Evolutionary conservation across 1,140 invertebrate species (phyloP).

Genomic region (Musca domestica): DNA sequence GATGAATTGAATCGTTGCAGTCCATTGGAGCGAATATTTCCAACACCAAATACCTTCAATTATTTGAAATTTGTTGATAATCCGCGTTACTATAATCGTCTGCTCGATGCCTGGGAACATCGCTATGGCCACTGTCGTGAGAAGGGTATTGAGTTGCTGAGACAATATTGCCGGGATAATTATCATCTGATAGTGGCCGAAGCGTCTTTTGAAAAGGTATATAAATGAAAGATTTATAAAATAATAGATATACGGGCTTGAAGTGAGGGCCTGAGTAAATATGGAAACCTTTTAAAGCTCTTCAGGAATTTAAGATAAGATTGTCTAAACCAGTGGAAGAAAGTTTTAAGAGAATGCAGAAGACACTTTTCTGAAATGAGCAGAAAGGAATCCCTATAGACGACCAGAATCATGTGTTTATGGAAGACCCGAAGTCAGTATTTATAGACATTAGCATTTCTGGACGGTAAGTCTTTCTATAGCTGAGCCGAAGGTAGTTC

Average conservation of each 20-base stretch:
- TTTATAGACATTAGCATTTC: no score
- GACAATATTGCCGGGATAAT: conserved; percentile 68
- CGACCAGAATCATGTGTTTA: no score
- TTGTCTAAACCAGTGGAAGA: background rate
- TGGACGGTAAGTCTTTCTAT: no score
- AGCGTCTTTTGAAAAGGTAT: conserved; percentile 50
- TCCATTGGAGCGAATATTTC: conserved; percentile 85
- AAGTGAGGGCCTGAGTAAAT: no score
- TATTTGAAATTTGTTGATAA: conserved; percentile 84
- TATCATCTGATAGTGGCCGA: conserved; percentile 68
- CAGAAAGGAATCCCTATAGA: no score
- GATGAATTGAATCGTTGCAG: conserved; percentile 77
- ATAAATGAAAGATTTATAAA: background rate
- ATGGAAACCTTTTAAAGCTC: no score
- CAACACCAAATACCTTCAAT: conserved; percentile 68
- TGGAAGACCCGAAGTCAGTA: no score
- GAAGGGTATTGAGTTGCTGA: conserved; percentile 65
- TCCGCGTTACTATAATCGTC: conserved; percentile 87
- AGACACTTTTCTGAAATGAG: no score
- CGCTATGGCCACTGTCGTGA: conserved; percentile 67
- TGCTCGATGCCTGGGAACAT: conserved; percentile 90
- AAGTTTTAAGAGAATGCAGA: no score
- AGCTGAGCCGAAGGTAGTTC: no score
- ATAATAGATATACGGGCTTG: no score
- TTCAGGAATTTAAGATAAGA: no score